phyloP scores from a whole-genome alignment of 2,888 invertebrate species.

The Meteorus colon region DNA sequence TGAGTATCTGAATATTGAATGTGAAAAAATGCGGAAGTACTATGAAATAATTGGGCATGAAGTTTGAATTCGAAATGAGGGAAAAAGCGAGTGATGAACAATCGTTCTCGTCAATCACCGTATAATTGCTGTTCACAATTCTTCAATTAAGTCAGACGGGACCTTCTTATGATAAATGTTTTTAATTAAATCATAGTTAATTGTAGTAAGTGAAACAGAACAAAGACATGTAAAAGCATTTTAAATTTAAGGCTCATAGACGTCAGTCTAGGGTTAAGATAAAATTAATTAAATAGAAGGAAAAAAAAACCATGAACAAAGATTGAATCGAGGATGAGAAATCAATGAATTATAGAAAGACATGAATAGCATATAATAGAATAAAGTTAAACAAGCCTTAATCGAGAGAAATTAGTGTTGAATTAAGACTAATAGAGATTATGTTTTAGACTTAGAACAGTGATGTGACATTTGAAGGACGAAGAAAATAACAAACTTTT shows the following conservation, averaged over 20 bases:
- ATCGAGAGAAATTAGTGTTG: constrained; percentile 51
- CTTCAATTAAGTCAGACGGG: constrained; percentile 64
- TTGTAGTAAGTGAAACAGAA: constrained; percentile 50
- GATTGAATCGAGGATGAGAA: constrained; percentile 41
- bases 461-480: constrained; percentile 26
- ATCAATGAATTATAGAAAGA: constrained; percentile 31
- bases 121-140: constrained; percentile 35
- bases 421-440: constrained; percentile 53
- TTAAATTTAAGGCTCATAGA: constrained; percentile 21
- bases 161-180: constrained; percentile 59
- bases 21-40: constrained; percentile 28
- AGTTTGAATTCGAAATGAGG: constrained; percentile 23
- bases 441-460: constrained; percentile 49
- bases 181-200: constrained; percentile 66
- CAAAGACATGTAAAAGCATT: constrained; percentile 5
- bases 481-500: constrained; percentile 21
- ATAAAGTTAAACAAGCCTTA: constrained; percentile 52
- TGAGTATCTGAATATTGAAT: constrained; percentile 19
- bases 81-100: constrained; percentile 35
- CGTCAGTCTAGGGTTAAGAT: constrained; percentile 47
- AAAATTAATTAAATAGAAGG: constrained; percentile 33
- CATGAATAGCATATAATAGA: constrained; percentile 41
- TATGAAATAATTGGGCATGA: constrained; percentile 10
- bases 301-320: constrained; percentile 29
- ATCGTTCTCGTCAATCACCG: constrained; percentile 43